These are phyloP conservation scores for Otus sunia DNA, from an alignment of 2,113 vertebrate genomes.

Conservation along the genomic window DNA sequence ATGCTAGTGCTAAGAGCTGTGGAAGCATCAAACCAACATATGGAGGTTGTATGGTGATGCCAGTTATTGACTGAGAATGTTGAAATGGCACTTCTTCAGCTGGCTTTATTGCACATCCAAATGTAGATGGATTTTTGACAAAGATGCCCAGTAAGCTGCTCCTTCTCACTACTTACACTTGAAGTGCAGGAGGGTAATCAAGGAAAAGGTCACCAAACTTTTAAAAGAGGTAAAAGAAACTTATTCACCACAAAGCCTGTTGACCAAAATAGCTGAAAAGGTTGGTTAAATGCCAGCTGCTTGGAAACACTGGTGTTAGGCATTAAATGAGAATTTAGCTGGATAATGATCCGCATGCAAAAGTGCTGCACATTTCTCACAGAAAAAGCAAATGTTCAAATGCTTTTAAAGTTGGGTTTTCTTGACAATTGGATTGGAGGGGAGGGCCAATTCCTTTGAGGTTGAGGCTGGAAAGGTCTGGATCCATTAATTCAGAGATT, in stretches of 20 bases:
- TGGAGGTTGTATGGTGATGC: background rate
- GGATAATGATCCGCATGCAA: background rate
- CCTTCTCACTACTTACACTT: background rate
- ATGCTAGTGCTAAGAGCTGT: background rate
- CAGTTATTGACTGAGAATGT: background rate
- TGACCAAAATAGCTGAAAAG: background rate
- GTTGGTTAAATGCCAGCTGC: background rate
- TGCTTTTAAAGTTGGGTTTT: background rate
- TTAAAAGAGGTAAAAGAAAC: background rate
- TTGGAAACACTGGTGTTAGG: background rate
- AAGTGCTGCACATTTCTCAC: background rate
- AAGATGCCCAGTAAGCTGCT: background rate
- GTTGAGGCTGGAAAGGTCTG: background rate
- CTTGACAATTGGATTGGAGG: background rate
- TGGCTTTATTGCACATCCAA: background rate
- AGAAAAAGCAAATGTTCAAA: background rate
- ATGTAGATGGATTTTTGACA: background rate
- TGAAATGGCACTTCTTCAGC: background rate
- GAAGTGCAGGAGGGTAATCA: background rate
- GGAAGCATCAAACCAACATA: background rate
- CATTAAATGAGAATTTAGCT: background rate
- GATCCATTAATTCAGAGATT: background rate
- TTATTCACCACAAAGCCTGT: background rate
- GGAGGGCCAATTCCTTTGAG: background rate
- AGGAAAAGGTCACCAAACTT: constrained; percentile 1